Evolutionary conservation across 1,140 invertebrate species (phyloP).

Genomic region (Panagrolaimus sp.): DNA sequence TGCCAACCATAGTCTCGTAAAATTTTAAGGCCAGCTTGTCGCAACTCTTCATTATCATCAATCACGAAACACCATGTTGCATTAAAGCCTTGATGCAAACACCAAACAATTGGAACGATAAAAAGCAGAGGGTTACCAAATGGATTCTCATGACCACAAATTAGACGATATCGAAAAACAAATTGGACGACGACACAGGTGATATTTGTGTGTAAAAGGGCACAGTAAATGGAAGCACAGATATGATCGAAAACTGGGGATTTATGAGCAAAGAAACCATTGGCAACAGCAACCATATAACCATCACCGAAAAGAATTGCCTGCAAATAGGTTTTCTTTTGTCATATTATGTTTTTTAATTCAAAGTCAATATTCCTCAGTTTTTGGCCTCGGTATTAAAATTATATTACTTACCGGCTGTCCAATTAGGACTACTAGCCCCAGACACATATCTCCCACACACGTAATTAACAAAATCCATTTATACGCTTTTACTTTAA

Average conservation of each 20-base stretch:
- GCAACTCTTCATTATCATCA: too few species aligned
- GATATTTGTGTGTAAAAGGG: constrained; percentile 1
- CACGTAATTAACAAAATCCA: too few species aligned
- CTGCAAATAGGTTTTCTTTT: background rate
- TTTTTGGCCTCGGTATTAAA: too few species aligned
- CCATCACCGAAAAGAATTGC: background rate
- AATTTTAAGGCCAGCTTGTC: too few species aligned
- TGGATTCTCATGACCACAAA: background rate
- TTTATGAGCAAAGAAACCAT: background rate
- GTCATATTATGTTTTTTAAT: background rate
- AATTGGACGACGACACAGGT: background rate
- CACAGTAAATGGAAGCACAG: background rate
- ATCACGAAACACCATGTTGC: too few species aligned
- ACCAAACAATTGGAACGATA: too few species aligned
- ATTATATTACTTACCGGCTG: background rate
- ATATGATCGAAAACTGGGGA: background rate
- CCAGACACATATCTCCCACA: background rate
- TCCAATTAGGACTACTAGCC: background rate
- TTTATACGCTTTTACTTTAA: too few species aligned
- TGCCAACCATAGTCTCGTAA: too few species aligned
- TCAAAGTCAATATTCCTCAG: too few species aligned
- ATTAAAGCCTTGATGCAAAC: too few species aligned
- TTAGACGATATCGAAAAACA: background rate
- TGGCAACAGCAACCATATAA: background rate
- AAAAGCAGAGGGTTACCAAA: too few species aligned